phyloP scores from a whole-genome alignment of 2,888 invertebrate species.

The Cyclophora albipunctata region DNA sequence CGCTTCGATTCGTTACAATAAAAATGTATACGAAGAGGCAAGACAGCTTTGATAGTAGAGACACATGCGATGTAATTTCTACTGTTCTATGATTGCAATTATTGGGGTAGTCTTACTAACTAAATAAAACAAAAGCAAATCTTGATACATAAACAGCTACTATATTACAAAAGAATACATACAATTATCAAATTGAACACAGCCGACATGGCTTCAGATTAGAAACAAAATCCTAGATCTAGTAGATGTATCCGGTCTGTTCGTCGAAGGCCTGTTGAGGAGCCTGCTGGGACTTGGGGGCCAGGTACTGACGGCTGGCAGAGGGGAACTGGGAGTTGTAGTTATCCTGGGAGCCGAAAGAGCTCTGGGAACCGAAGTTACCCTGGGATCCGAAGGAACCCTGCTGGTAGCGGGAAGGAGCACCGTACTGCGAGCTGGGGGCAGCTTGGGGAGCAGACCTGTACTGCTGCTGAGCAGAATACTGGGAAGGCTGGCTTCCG shows the following conservation, averaged over 20 bases:
- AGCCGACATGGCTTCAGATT: constrained; percentile 13
- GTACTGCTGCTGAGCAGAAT: constrained; percentile 6
- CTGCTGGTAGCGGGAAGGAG: constrained; percentile 16
- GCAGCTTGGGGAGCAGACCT: constrained; percentile 17
- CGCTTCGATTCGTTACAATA: no score
- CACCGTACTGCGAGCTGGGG: constrained; percentile 31
- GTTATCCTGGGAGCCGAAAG: constrained; percentile 3
- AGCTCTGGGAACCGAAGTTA: constrained; percentile 1
- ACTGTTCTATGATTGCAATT: no score
- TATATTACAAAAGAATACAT: constrained; percentile 21
- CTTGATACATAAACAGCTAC: constrained; percentile 15
- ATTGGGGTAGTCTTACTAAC: no score
- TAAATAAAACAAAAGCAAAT: constrained; percentile 3
- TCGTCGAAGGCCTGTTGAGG: constrained; percentile 62
- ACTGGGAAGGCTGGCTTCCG: constrained; percentile 17
- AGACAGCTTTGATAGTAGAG: no score
- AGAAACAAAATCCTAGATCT: constrained; percentile 12
- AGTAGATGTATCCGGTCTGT: constrained; percentile 59
- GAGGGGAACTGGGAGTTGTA: constrained; percentile 30
- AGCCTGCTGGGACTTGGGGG: constrained; percentile 42
- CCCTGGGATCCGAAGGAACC: background rate
- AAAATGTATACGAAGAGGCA: no score
- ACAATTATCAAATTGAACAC: constrained; percentile 20
- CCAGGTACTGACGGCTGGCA: constrained; percentile 53
- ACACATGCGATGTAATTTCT: no score